Conservation (phyloP, 2,113 vertebrate species). For the Macrotus californicus region DNA sequence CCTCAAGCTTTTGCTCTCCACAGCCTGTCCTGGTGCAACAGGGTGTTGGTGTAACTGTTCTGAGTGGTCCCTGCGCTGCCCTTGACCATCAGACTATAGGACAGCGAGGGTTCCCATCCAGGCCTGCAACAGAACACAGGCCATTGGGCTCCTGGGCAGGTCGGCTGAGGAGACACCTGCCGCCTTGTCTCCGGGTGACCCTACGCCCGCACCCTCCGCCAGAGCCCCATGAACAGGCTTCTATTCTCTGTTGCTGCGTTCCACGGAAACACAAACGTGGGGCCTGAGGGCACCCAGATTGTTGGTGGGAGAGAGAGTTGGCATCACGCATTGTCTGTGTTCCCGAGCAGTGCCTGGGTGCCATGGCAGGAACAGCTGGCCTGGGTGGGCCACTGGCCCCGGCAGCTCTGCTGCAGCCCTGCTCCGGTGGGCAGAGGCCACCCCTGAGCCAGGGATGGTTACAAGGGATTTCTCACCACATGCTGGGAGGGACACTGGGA, state of each 20-base stretch:
- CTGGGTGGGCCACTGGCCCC: rapidly evolving
- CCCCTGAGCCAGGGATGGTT: rapidly evolving
- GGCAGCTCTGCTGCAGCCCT: background rate
- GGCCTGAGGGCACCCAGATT: background rate
- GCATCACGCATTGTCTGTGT: rapidly evolving
- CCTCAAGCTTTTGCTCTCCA: rapidly evolving
- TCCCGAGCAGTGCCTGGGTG: background rate
- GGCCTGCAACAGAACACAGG: background rate
- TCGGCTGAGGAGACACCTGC: rapidly evolving
- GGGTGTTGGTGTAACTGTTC: rapidly evolving
- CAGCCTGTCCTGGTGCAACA: background rate
- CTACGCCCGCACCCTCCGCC: rapidly evolving
- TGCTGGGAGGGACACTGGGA: rapidly evolving
- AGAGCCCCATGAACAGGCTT: background rate
- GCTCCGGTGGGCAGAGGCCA: background rate
- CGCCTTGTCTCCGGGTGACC: rapidly evolving
- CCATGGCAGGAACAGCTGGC: rapidly evolving
- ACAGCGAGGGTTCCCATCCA: rapidly evolving
- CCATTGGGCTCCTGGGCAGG: too few species aligned
- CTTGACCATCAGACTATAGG: background rate
- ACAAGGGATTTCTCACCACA: rapidly evolving
- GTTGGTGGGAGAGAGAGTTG: rapidly evolving
- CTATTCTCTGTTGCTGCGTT: background rate
- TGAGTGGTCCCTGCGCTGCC: background rate
- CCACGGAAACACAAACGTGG: rapidly evolving